phyloP scores from a whole-genome alignment of 2,113 vertebrate species.

The Reinhardtius hippoglossoides region DNA sequence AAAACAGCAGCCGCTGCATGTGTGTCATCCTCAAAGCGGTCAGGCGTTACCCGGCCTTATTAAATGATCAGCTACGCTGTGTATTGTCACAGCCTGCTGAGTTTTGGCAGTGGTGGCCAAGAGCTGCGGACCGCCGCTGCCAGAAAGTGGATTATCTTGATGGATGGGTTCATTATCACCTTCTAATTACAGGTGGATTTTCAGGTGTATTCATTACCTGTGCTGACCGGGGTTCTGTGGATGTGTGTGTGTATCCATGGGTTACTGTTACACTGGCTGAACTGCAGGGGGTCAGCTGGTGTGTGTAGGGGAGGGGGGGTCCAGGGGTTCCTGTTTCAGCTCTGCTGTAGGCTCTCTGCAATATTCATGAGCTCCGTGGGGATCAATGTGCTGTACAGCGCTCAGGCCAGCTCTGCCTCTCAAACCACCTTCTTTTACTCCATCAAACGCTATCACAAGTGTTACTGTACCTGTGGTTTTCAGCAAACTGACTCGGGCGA shows the following conservation, averaged over 20 bases:
- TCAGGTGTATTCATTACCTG: slow-evolving; percentile 87
- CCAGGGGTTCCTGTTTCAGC: slow-evolving; percentile 80
- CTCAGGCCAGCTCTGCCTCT: slow-evolving; percentile 43
- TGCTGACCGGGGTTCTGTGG: slow-evolving; percentile 68
- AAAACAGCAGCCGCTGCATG: slow-evolving; percentile 26
- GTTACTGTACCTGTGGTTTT: background rate
- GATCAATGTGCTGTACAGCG: slow-evolving; percentile 60
- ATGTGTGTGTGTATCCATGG: slow-evolving; percentile 43
- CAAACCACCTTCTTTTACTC: slow-evolving; percentile 29
- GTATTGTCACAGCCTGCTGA: slow-evolving; percentile 66
- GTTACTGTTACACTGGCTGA: slow-evolving; percentile 72
- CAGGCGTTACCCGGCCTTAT: slow-evolving; percentile 70
- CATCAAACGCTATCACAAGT: slow-evolving; percentile 28
- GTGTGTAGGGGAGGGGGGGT: slow-evolving; percentile 72
- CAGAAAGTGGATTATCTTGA: slow-evolving; percentile 83
- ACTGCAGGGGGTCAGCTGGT: slow-evolving; percentile 75
- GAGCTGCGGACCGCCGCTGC: slow-evolving; percentile 60
- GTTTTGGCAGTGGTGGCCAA: slow-evolving; percentile 61
- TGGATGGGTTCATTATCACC: slow-evolving; percentile 88
- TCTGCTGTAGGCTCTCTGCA: slow-evolving; percentile 79
- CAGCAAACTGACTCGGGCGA: background rate
- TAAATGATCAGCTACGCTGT: slow-evolving; percentile 72
- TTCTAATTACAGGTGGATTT: slow-evolving; percentile 90
- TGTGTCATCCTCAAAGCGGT: slow-evolving; percentile 29
- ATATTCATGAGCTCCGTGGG: slow-evolving; percentile 80